Evolutionary conservation across 2,797 vertebrate species (phyloP).

Genomic region (Darevskia nairensis): DNA sequence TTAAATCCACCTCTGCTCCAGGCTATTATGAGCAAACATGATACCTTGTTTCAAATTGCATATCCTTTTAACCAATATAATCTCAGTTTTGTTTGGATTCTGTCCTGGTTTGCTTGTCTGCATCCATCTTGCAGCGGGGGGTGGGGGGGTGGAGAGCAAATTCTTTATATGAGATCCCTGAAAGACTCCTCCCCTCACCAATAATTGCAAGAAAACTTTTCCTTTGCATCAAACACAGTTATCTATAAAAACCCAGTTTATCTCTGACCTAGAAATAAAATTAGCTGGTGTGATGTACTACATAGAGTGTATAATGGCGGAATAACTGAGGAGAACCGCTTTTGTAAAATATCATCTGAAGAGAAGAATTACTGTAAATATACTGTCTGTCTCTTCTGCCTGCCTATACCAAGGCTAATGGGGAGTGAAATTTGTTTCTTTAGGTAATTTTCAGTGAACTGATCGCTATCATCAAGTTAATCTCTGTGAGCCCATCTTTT

Average conservation of each 20-base stretch:
- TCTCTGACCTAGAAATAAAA: constrained; percentile 51
- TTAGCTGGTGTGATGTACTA: constrained; percentile 36
- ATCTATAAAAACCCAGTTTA: constrained; percentile 6
- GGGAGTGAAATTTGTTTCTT: constrained; percentile 61
- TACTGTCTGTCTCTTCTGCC: background rate
- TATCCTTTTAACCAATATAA: background rate
- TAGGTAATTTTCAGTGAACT: constrained; percentile 62
- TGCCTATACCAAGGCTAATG: constrained; percentile 46
- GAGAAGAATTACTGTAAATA: constrained; percentile 33
- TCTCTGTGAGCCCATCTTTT: constrained; percentile 34
- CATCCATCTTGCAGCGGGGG: background rate
- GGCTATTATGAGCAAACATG: background rate
- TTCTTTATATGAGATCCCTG: too few relatives aligned
- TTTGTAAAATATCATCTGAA: constrained; percentile 19
- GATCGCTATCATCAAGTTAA: constrained; percentile 37
- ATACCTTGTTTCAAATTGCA: background rate
- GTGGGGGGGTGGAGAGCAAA: background rate
- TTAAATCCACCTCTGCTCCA: background rate
- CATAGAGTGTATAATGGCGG: constrained; percentile 4
- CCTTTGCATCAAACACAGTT: background rate
- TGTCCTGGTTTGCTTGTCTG: background rate
- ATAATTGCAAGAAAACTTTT: constrained; percentile 28
- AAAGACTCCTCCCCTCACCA: background rate
- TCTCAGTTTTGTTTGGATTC: background rate
- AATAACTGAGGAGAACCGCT: constrained; percentile 12